Evolutionary conservation across 2,888 invertebrate species (phyloP), one percentile per base, ranked within the genome.

Genomic region (Slavum lentiscoides): DNA sequence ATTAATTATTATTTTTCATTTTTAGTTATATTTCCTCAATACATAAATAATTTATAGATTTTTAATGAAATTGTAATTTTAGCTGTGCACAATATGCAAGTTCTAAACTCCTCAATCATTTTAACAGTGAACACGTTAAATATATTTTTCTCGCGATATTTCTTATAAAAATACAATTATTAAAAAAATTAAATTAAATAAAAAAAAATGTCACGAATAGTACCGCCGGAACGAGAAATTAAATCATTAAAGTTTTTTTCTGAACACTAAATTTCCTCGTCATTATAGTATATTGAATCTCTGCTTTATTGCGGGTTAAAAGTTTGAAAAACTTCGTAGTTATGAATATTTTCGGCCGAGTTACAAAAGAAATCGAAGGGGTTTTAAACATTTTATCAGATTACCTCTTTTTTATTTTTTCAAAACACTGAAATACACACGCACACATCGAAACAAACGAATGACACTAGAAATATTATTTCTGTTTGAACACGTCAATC

Each of bases 261-360:
- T 43, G n/a, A 59, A 49, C 30, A 59, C 58, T 68, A 49, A 68
- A 76, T n/a, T 23, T 8, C 43, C 30, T 6, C n/a, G 17, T 59
- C 59, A 30, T 30, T 30, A 30, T 30, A 30, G n/a, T n/a, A 30
- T 30, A 30, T 76, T 68, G 58, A 59, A 68, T 59, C 9, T 9
- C 15, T n/a, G 21, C 55, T 49, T 68, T 59, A 30, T 68, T 76
- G 30, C 9, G 49, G 43, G 59, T 49, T 30, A 9, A 49, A 76
- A 76, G 59, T 76, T 76, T 59, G 43, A n/a, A 76, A 75, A 75
- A 75, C 58, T 75, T 58, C 13, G n/a, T 75, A 8, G 66, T 75
- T 75, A 58, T 67, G 66, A 21, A 66, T 66, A 75, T 67, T 75
- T 75, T 67, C 23, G 13, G 59, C 23, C 3, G 58, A 39, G 23